These are phyloP conservation scores for Campoletis raptor DNA, from an alignment of 2,888 invertebrate genomes.

Conservation along the genomic window DNA sequence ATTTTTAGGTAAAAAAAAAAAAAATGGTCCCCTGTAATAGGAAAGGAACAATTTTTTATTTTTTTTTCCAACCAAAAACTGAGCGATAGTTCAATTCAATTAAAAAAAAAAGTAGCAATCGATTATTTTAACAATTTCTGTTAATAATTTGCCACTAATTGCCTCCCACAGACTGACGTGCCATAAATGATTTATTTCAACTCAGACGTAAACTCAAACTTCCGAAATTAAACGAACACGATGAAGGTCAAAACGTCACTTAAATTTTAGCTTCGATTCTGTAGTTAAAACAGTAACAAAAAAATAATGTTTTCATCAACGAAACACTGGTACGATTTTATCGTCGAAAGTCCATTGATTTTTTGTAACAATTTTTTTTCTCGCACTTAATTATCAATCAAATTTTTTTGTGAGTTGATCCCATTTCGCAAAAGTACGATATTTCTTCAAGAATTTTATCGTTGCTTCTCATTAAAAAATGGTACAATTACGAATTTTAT, in stretches of 20 bases:
- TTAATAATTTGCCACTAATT: background rate
- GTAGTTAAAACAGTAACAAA: background rate
- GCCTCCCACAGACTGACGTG: background rate
- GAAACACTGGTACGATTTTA: background rate
- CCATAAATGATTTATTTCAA: background rate
- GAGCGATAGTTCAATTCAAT: background rate
- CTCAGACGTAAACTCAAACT: background rate
- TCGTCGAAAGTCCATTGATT: background rate
- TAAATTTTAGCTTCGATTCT: background rate
- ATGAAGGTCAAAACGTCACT: background rate
- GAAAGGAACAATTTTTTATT: too few species aligned
- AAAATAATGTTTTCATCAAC: background rate
- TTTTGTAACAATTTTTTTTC: background rate
- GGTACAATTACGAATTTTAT: background rate
- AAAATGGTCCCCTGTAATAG: background rate
- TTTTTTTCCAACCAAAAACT: background rate
- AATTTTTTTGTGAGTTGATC: background rate
- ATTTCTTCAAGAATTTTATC: conserved; percentile 6
- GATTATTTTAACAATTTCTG: too few species aligned
- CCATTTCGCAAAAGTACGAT: background rate
- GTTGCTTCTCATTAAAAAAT: conserved; percentile 1
- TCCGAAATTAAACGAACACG: background rate
- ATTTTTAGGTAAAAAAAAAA: background rate
- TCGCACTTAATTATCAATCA: background rate
- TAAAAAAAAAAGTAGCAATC: background rate